Percentiles rank a stretch among this genome's conserved stretches.
These are phyloP conservation scores for Centropus unirufus DNA, from an alignment of 2,113 vertebrate species.

Conservation along the genomic window DNA sequence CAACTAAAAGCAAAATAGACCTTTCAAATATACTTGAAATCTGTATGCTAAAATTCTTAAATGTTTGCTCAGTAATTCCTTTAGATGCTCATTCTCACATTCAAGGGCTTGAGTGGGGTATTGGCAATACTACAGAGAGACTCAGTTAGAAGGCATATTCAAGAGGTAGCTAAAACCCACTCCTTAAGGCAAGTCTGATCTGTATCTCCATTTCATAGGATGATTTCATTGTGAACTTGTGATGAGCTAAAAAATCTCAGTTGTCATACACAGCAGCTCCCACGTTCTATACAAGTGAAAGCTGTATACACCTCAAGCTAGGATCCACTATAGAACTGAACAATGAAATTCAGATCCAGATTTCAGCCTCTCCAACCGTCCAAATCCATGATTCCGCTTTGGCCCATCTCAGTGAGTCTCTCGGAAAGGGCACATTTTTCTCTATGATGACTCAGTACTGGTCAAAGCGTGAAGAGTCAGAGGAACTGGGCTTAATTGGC, in stretches of 20 bases:
- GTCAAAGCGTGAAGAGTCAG: background rate
- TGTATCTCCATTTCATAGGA: background rate
- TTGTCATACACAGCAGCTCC: background rate
- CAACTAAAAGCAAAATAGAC: background rate
- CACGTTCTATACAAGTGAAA: background rate
- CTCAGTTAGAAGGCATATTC: background rate
- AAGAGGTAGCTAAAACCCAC: background rate
- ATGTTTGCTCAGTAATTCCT: background rate
- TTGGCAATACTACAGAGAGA: background rate
- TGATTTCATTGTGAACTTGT: background rate
- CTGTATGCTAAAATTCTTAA: background rate
- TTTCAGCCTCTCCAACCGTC: background rate
- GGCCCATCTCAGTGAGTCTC: background rate
- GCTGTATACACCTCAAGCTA: background rate
- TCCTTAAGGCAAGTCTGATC: background rate
- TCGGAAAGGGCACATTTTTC: background rate
- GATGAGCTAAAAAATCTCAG: background rate
- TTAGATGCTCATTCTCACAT: background rate
- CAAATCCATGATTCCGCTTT: background rate
- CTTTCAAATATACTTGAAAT: background rate
- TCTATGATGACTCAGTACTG: background rate
- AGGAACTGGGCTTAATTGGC: background rate
- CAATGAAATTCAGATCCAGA: background rate
- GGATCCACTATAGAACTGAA: background rate
- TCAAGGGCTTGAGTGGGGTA: background rate